Evolutionary conservation across 2,888 invertebrate species (phyloP).

Genomic region (Acanthosepion lycidas): DNA sequence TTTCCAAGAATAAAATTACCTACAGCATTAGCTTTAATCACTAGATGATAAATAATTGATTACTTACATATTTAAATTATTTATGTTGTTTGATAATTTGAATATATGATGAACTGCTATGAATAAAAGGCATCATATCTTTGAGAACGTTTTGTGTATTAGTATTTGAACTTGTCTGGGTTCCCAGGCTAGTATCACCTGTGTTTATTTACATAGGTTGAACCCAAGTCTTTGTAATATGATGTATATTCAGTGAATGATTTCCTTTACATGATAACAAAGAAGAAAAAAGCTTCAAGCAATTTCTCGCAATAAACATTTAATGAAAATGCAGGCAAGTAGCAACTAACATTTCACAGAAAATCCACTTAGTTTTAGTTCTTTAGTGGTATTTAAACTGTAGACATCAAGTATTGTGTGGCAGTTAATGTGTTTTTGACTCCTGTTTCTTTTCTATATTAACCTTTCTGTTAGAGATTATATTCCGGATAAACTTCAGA

Average conservation of each 20-base stretch:
- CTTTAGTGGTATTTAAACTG: neutral
- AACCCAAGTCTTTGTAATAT: neutral
- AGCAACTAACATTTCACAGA: neutral
- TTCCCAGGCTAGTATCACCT: neutral
- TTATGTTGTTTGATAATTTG: no score
- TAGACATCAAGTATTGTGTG: neutral
- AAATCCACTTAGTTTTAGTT: neutral
- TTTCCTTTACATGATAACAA: neutral
- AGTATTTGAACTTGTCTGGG: neutral
- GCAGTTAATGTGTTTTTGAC: neutral
- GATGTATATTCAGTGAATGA: neutral
- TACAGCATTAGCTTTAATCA: no score
- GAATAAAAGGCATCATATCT: neutral
- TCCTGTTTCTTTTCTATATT: neutral
- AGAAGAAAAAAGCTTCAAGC: neutral
- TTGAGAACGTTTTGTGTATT: neutral
- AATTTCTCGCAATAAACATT: neutral
- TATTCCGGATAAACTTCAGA: neutral
- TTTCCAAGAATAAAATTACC: no score
- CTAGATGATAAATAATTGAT: no score
- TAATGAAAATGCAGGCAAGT: neutral
- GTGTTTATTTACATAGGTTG: neutral
- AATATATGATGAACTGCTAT: neutral
- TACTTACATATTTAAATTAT: no score
- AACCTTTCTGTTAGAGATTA: neutral